Conservation (phyloP, 1,140 invertebrate species). For the Matsumurasca onukii region DNA sequence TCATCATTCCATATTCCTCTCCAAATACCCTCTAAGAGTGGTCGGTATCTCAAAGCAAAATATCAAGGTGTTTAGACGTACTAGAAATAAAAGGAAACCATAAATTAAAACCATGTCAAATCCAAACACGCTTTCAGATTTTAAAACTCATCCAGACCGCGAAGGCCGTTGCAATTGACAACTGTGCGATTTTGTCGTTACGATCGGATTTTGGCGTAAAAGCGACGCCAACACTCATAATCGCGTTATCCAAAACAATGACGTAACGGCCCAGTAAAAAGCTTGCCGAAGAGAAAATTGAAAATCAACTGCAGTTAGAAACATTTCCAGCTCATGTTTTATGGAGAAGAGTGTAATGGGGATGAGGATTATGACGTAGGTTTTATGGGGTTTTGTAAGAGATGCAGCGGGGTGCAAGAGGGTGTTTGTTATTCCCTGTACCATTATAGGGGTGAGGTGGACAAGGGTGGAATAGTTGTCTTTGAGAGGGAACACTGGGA, state of each 20-base stretch:
- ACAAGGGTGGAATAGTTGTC: not conserved
- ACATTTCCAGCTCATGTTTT: conserved; percentile 24
- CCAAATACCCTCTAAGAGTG: no score
- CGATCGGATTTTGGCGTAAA: not conserved
- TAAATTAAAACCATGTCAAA: no score
- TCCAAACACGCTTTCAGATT: not conserved
- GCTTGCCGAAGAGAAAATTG: conserved; percentile 17
- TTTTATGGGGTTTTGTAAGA: conserved; percentile 26
- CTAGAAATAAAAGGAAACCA: no score
- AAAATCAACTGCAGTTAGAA: conserved; percentile 27
- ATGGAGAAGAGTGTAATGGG: conserved; percentile 28
- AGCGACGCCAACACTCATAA: not conserved
- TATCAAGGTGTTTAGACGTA: no score
- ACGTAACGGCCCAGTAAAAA: not conserved
- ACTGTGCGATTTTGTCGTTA: not conserved
- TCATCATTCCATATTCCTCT: no score
- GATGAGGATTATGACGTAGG: conserved; percentile 26
- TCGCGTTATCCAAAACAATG: conserved; percentile 9
- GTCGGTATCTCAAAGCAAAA: no score
- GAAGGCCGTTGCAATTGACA: not conserved
- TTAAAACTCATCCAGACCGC: not conserved
- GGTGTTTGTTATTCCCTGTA: not conserved
- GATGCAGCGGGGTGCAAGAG: no score
- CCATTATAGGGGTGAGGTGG: not conserved
- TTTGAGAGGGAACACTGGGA: not conserved